Base-by-base conservation (phyloP, 2,888 invertebrate species). In the Drosophila algonquin region DNA sequence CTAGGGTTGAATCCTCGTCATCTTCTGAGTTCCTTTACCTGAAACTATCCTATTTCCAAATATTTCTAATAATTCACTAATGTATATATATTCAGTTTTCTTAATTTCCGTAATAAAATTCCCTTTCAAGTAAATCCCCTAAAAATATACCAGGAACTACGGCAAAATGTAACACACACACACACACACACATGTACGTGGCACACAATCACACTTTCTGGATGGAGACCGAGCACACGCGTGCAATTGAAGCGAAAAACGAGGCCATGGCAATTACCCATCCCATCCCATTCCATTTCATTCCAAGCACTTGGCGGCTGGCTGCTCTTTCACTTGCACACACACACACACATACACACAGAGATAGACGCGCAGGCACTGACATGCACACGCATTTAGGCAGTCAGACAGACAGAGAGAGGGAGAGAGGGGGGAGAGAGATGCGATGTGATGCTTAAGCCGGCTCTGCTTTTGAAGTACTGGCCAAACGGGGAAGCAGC, bases 261-360 rank as follows among this genome's bases (percentile, higher is more conserved):
- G 71, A 67, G 69, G 69, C 54, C 69, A 69, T 61, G 71, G 50
- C 69, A 69, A 69, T 69, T 69, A 69, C 71, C 54, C 48, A 24
- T 61, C 70, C 52, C 68, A 51, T 58, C 45, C 68, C 68, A 67
- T 67, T 67, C 57, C 68, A 32, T 62, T 62, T 58, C 61, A 59
- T 58, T 61, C 58, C 61, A 44, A 50, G 63, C 63, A 8, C 56
- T 57, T 57, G 56, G 21, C 50, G 27, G 16, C 52, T 54, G 14
- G 53, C 40, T 12, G 24, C 67, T 65, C 65, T 67, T 67, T 67
- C 67, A 67, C 67, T 67, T 56, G 40, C 55, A 9, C 16, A 56
- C 44, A 44, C 18, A 60, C 35, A 40, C 47, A 16, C 53, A 53
- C 27, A 30, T 2, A 9, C 27, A 55, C 44, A 40, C 30, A 50